Evolutionary conservation across 2,797 vertebrate species (phyloP).

Genomic region (Cheirogaleus major): DNA sequence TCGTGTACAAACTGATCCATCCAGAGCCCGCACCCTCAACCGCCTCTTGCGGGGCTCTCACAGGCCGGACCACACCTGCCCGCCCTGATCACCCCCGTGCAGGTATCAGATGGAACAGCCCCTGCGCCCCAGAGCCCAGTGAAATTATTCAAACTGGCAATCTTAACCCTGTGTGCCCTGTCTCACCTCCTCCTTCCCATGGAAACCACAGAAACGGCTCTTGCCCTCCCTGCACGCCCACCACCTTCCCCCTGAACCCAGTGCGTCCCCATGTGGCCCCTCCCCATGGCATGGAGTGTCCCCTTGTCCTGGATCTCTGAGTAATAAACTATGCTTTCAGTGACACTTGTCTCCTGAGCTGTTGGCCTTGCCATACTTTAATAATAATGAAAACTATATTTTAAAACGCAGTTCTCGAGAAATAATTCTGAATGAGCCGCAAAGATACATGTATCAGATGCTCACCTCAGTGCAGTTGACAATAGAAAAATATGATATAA

Average conservation of each 20-base stretch:
- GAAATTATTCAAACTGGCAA: neutral
- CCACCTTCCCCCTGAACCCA: too few species aligned
- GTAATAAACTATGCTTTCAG: neutral
- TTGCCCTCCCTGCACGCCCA: accelerated
- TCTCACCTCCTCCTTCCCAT: neutral
- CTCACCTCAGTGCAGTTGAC: neutral
- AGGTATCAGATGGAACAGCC: neutral
- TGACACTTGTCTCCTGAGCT: neutral
- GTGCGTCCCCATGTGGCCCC: accelerated
- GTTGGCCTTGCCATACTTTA: neutral
- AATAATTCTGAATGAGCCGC: neutral
- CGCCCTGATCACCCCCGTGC: neutral
- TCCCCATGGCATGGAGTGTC: too few species aligned
- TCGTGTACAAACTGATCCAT: neutral
- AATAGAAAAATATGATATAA: neutral
- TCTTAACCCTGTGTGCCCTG: neutral
- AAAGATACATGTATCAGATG: too few species aligned
- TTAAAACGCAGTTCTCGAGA: neutral
- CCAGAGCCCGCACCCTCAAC: neutral
- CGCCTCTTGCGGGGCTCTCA: neutral
- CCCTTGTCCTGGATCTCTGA: neutral
- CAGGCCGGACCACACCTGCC: neutral
- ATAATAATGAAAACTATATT: neutral
- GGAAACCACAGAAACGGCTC: neutral
- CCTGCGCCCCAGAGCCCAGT: neutral